Conservation (phyloP, 1,140 invertebrate genomes). For the Aphaenogaster floridana region DNA sequence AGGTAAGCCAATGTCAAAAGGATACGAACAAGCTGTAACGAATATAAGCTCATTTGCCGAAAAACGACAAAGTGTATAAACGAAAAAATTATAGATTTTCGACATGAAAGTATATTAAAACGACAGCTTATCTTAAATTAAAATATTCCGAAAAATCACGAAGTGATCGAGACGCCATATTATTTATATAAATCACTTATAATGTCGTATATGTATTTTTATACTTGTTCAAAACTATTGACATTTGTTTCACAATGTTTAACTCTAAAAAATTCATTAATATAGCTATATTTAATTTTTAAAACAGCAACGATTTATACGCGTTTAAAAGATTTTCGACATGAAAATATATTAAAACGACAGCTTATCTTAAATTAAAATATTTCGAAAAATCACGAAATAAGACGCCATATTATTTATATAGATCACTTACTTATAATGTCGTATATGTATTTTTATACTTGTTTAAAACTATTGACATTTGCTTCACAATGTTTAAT, state of each 20-base stretch:
- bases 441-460: not conserved
- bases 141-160: not conserved
- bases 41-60: not conserved
- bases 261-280: no score
- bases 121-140: not conserved
- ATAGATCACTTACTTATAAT: not conserved
- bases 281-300: no score
- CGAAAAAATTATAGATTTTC: not conserved
- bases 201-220: not conserved
- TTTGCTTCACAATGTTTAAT: not conserved
- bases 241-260: not conserved
- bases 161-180: not conserved
- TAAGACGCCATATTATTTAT: not conserved
- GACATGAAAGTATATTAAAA: not conserved
- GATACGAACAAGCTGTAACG: not conserved
- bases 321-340: not conserved
- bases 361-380: not conserved
- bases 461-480: not conserved
- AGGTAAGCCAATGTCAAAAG: conserved; percentile 15
- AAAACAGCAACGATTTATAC: no score
- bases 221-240: not conserved
- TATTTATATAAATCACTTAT: not conserved
- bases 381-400: not conserved
- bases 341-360: not conserved
- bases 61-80: not conserved